A percentile compares a stretch with the other conserved stretches of the same genome.
Conservation (phyloP, 2,888 invertebrate genomes). For the Platycheirus rosarum region DNA sequence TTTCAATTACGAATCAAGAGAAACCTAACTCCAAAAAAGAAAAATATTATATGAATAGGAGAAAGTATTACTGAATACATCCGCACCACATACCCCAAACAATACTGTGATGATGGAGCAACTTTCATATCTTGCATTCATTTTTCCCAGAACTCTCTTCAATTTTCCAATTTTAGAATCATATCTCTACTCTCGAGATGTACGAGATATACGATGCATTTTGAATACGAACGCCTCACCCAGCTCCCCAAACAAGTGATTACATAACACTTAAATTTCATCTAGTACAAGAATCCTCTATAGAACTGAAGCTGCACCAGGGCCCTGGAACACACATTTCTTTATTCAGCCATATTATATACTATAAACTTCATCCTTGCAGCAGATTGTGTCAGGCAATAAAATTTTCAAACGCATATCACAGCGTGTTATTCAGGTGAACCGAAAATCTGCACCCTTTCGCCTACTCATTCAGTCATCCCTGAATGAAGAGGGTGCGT, state of each 20-base stretch:
- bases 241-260: conserved; percentile 39
- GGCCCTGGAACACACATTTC: conserved; percentile 34
- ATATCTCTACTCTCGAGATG: background rate
- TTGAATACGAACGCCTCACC: background rate
- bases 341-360: conserved; percentile 68
- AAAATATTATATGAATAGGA: background rate
- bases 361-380: conserved; percentile 72
- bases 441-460: conserved; percentile 64
- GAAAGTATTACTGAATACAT: no score
- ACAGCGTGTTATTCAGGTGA: conserved; percentile 71
- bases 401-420: conserved; percentile 74
- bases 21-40: background rate
- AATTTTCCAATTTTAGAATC: conserved; percentile 14
- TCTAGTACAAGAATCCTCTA: conserved; percentile 34
- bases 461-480: conserved; percentile 16
- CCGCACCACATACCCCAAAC: background rate
- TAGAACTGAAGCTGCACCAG: background rate
- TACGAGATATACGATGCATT: background rate
- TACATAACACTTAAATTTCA: conserved; percentile 68
- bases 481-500: conserved; percentile 10
- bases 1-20: no score
- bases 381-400: conserved; percentile 73
- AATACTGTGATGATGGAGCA: background rate
- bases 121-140: conserved; percentile 6
- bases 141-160: conserved; percentile 8